Evolutionary conservation across 2,888 invertebrate species (phyloP).

Genomic region (Orthosia cruda): DNA sequence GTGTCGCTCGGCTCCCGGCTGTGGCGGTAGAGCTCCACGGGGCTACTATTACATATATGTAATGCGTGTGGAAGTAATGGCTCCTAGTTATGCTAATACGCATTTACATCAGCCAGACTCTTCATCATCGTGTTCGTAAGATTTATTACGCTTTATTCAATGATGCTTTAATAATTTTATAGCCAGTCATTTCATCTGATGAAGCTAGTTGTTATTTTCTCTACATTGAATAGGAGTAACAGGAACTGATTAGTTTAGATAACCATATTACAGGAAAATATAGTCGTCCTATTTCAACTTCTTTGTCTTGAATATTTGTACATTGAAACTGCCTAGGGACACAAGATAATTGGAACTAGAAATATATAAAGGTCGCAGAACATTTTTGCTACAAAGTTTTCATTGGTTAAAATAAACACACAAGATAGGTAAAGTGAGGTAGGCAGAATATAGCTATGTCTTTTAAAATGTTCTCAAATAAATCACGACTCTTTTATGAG

Average conservation of each 20-base stretch:
- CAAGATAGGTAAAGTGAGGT: neutral
- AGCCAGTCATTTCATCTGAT: neutral
- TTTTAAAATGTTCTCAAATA: neutral
- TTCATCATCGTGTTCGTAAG: conserved; percentile 44
- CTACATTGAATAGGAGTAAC: neutral
- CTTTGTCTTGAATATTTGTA: neutral
- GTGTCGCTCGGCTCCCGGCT: conserved; percentile 65
- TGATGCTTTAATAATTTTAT: neutral
- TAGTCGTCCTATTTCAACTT: neutral
- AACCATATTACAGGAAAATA: neutral
- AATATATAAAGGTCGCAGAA: neutral
- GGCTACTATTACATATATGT: conserved; percentile 43
- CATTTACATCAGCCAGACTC: conserved; percentile 53
- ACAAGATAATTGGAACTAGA: neutral
- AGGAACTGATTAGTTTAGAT: neutral
- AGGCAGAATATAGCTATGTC: neutral
- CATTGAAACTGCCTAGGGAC: conserved; percentile 10
- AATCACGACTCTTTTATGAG: no score
- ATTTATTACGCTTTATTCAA: conserved; percentile 22
- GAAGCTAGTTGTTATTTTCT: neutral
- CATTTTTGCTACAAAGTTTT: neutral
- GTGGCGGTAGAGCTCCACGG: conserved; percentile 9
- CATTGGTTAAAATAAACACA: neutral
- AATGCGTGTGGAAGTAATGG: conserved; percentile 75
- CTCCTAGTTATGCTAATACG: conserved; percentile 74